These are phyloP conservation scores for Sarcophaga rosellei DNA, from an alignment of 2,888 invertebrate species.

Conservation along the genomic window DNA sequence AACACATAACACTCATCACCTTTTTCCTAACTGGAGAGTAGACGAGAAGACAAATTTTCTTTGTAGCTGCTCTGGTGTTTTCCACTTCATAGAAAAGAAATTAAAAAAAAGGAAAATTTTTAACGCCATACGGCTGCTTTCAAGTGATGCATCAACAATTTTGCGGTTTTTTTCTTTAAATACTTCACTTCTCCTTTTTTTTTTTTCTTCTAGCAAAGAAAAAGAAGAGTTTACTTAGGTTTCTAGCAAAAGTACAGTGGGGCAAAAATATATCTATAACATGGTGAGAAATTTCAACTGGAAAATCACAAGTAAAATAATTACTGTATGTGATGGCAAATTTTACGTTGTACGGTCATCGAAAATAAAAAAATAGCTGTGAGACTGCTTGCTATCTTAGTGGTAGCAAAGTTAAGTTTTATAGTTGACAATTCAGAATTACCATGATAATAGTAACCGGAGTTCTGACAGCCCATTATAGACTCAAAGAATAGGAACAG, in stretches of 20 bases:
- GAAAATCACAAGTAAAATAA: too few species aligned
- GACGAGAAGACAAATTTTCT: neutral
- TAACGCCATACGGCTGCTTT: conserved; percentile 38
- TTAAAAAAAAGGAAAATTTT: conserved; percentile 37
- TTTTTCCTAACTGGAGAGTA: conserved; percentile 1
- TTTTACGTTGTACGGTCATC: too few species aligned
- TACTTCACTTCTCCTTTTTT: conserved; percentile 14
- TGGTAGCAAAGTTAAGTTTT: too few species aligned
- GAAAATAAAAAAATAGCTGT: too few species aligned
- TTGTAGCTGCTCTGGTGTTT: conserved; percentile 5
- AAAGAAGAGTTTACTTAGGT: conserved; percentile 4
- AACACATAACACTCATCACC: conserved; percentile 39
- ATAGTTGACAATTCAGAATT: too few species aligned
- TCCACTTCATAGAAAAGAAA: conserved; percentile 15
- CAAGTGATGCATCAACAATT: conserved; percentile 62
- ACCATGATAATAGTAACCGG: too few species aligned
- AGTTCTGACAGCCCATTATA: too few species aligned
- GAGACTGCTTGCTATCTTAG: too few species aligned
- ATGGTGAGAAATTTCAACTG: too few species aligned
- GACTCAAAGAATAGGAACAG: too few species aligned
- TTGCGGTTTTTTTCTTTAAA: conserved; percentile 48
- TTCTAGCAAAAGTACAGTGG: conserved; percentile 3
- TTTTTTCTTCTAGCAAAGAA: neutral
- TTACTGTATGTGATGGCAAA: too few species aligned
- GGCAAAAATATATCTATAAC: neutral